Evolutionary conservation across 2,888 invertebrate genomes (phyloP).

Genomic region (Gastracanthus pulcherrimus): DNA sequence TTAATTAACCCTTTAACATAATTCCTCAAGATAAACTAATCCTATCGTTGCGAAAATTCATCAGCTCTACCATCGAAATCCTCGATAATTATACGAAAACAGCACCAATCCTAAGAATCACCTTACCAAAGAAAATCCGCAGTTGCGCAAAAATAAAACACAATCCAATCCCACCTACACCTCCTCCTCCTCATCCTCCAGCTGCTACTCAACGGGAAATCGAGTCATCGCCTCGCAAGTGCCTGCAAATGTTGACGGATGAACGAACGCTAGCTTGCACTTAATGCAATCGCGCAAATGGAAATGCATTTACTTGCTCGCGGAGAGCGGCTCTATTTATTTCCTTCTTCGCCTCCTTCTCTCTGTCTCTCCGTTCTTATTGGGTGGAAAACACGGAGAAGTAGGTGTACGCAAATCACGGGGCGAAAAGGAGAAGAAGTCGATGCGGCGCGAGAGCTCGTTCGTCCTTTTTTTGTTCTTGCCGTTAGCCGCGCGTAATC

Average conservation of each 20-base stretch:
- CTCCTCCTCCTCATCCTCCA: neutral
- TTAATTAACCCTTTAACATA: neutral
- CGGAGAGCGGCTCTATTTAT: slow-evolving; percentile 54
- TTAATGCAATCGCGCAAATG: slow-evolving; percentile 61
- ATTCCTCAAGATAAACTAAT: neutral
- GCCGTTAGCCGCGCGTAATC: neutral
- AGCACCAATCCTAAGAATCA: neutral
- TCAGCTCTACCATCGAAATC: too few species aligned
- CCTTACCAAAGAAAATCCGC: neutral
- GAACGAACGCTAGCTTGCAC: slow-evolving; percentile 18
- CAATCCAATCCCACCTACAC: neutral
- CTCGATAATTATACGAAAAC: slow-evolving; percentile 21
- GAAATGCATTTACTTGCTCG: slow-evolving; percentile 59
- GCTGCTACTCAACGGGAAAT: slow-evolving; percentile 39
- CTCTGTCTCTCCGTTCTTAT: slow-evolving; percentile 31
- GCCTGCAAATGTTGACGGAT: slow-evolving; percentile 41
- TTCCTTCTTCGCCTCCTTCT: slow-evolving; percentile 51
- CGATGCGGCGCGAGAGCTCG: too few species aligned
- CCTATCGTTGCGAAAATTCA: neutral
- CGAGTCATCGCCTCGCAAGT: slow-evolving; percentile 29
- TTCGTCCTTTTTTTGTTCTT: neutral
- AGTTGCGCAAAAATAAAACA: neutral
- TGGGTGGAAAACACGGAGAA: slow-evolving; percentile 19
- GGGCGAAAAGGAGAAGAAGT: neutral
- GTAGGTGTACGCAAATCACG: neutral